Conservation (phyloP, 2,888 invertebrate species). For the Galerucella calmariensis region DNA sequence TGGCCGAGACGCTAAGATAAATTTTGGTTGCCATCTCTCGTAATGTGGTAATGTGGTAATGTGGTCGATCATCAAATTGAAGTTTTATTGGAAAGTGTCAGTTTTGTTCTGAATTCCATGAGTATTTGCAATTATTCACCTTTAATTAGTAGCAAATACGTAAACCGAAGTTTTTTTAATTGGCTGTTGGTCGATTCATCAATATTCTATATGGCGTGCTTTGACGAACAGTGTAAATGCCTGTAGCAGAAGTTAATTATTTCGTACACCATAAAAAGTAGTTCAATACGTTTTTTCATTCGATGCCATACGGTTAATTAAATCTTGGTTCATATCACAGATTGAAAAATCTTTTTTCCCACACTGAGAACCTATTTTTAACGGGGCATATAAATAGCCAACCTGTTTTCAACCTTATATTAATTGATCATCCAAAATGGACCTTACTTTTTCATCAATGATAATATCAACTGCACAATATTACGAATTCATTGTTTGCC, state of each 20-base stretch:
- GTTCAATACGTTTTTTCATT: constrained; percentile 43
- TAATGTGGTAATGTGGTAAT: too few relatives aligned
- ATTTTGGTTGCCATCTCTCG: neutral
- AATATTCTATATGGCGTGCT: constrained; percentile 41
- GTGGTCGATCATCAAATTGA: constrained; percentile 7
- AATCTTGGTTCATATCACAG: constrained; percentile 44
- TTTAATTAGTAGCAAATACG: constrained; percentile 43
- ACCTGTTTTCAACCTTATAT: constrained; percentile 41
- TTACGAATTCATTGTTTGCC: constrained; percentile 29
- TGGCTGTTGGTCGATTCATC: constrained; percentile 43
- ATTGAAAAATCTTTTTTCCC: constrained; percentile 47
- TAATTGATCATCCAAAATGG: constrained; percentile 32
- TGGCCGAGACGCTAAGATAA: neutral
- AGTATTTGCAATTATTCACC: constrained; percentile 37
- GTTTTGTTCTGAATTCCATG: constrained; percentile 34
- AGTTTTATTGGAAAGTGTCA: constrained; percentile 35
- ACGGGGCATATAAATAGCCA: constrained; percentile 41
- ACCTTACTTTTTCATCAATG: constrained; percentile 27
- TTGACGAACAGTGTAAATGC: constrained; percentile 39
- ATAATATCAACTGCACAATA: constrained; percentile 30
- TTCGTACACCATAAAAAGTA: constrained; percentile 46
- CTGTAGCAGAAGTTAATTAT: constrained; percentile 45
- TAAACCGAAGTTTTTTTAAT: constrained; percentile 45
- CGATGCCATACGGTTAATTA: constrained; percentile 45
- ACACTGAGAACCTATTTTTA: constrained; percentile 43